These are phyloP conservation scores for Caiman crocodilus DNA, from an alignment of 2,797 vertebrate species.

Conservation along the genomic window DNA sequence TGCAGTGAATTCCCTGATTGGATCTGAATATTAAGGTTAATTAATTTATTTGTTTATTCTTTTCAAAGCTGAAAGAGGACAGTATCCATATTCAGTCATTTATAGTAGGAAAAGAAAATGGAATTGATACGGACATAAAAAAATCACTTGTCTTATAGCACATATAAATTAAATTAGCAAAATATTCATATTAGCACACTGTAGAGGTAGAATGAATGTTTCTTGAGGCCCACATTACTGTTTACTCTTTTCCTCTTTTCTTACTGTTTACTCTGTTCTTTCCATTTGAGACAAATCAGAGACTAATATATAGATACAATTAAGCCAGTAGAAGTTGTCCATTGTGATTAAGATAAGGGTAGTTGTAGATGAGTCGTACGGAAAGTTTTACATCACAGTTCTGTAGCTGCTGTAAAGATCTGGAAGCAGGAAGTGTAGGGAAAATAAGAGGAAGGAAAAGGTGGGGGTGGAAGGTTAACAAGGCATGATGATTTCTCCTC, in stretches of 20 bases:
- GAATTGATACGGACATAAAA: neutral
- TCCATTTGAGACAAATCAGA: neutral
- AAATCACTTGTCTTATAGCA: neutral
- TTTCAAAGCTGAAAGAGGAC: neutral
- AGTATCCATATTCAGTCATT: rapidly evolving
- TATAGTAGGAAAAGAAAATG: neutral
- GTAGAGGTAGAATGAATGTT: neutral
- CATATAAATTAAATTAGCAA: neutral
- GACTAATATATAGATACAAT: neutral
- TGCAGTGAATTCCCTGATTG: constrained; percentile 2
- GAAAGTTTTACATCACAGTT: neutral
- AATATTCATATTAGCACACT: neutral
- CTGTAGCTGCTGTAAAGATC: neutral
- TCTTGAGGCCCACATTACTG: neutral
- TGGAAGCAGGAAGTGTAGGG: neutral
- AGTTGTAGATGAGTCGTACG: neutral
- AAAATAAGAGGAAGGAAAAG: neutral
- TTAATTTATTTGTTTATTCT: neutral
- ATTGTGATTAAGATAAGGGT: neutral
- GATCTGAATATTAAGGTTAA: neutral
- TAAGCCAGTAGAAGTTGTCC: neutral
- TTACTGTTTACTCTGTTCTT: neutral
- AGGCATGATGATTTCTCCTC: neutral
- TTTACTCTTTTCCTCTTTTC: neutral
- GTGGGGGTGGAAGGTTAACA: neutral